Evolutionary conservation across 2,113 vertebrate species (phyloP).

Genomic region (Hemibagrus wyckioides): DNA sequence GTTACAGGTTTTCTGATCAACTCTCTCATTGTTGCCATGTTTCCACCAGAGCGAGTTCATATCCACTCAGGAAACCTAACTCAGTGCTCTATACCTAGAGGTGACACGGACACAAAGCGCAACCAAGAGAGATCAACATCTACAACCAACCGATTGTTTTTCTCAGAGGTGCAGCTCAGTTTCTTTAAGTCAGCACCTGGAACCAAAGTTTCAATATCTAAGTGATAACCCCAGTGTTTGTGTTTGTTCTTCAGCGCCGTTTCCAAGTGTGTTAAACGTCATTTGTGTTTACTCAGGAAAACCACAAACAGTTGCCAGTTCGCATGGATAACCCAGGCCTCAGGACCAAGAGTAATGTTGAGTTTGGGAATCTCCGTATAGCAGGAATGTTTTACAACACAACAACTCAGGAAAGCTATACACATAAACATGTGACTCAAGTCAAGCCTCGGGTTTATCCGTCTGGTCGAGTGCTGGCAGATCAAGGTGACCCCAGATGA

Average conservation of each 20-base stretch:
- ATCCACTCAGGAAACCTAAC: neutral
- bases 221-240: neutral
- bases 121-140: slow-evolving; percentile 47
- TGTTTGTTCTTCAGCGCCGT: neutral
- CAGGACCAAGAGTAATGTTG: slow-evolving; percentile 12
- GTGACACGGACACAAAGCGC: slow-evolving; percentile 37
- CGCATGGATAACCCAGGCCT: neutral
- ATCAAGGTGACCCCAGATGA: slow-evolving; percentile 45
- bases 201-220: neutral
- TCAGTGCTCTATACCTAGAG: slow-evolving; percentile 46
- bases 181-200: neutral
- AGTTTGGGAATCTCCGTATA: slow-evolving; percentile 33
- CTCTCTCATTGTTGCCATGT: neutral
- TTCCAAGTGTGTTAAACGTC: neutral
- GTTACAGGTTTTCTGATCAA: neutral
- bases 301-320: neutral
- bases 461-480: slow-evolving; percentile 35
- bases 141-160: slow-evolving; percentile 45
- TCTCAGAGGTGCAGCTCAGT: slow-evolving; percentile 50
- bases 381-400: slow-evolving; percentile 54
- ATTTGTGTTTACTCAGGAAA: slow-evolving; percentile 39
- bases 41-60: slow-evolving; percentile 32
- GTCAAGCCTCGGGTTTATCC: slow-evolving; percentile 26
- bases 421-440: neutral
- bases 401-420: slow-evolving; percentile 41